Percentiles rank a stretch among this genome's conserved stretches.
Conservation (phyloP, 2,888 invertebrate species). For the Phoenoteleia sp. region DNA sequence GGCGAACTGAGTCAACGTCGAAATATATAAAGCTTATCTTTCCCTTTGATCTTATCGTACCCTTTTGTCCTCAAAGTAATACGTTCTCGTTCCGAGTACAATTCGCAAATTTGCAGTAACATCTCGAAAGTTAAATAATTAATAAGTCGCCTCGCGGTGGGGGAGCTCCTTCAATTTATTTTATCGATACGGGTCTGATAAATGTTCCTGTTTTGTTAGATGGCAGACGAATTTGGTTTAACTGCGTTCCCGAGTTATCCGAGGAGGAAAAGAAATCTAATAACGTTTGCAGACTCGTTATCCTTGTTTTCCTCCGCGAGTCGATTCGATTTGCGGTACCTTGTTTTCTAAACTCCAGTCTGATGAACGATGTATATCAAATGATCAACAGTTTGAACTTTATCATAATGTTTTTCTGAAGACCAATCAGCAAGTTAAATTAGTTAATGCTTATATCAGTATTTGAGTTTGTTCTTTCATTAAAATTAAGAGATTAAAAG, state of each 20-base stretch:
- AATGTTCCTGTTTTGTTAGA: constrained; percentile 78
- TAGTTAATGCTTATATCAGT: no score
- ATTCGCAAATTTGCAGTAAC: constrained; percentile 52
- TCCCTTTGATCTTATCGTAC: constrained; percentile 58
- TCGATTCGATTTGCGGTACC: constrained; percentile 70
- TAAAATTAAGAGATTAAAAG: no score
- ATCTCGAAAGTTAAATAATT: constrained; percentile 58
- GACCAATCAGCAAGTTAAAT: neutral
- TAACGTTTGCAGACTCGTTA: constrained; percentile 77
- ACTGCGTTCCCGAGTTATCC: constrained; percentile 70
- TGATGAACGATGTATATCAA: constrained; percentile 38
- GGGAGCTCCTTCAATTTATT: constrained; percentile 75
- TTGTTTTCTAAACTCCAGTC: constrained; percentile 60
- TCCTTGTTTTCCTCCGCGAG: constrained; percentile 75
- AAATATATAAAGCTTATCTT: constrained; percentile 64
- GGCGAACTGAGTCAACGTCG: constrained; percentile 28
- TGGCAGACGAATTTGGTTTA: constrained; percentile 64
- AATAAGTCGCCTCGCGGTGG: constrained; percentile 38
- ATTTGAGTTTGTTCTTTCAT: no score
- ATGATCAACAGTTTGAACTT: constrained; percentile 38
- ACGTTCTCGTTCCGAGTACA: constrained; percentile 25
- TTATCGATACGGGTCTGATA: constrained; percentile 81
- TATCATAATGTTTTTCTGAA: neutral
- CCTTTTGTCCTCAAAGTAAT: constrained; percentile 53
- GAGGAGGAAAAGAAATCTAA: constrained; percentile 79